Base-by-base conservation (phyloP, 30 jellyfish, hydroid and myxozoan species). In the Mastigias papua region DNA sequence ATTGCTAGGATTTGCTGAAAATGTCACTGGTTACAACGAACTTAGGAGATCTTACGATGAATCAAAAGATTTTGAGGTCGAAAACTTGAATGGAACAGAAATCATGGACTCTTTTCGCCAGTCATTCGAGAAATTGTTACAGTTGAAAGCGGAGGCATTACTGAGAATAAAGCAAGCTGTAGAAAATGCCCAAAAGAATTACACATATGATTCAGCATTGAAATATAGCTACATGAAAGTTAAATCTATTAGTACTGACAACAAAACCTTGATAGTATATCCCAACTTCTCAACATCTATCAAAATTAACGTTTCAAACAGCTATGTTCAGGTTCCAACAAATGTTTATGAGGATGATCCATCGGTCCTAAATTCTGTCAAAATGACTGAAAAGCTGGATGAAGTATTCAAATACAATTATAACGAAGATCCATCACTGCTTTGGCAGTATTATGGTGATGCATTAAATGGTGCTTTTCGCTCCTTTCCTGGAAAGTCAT, bases 251-350 rank as follows among this genome's bases (percentile, higher is more conserved):
- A 57, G 64, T 25, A 73, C 90, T 2, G 88, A 86, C 50, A 78
- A 80, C 27, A 46, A 78, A 7, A 63, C 87, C 0, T 78, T 89
- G 22, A 86, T 34, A 1, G 11, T 87, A 34, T 70, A 72, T 51
- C 82, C 88, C 1, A 31, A 63, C 5, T 94, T 84, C 70, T 90
- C 99, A 13, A 69, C 89, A 21, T 34, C 85, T 0, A 69, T 89
- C 28, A 32, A 63, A 49, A 81, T 94, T 31, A 85, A 94, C 80
- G 51, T 57, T 34, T 64, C 90, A 17, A 68, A 87, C 84, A 89
- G 97, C 87, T 94, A 61, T 69, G 88, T 94, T 32, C 99, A 94
- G 35, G 96, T 94, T 1, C 99, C 99, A 34, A 94, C 99, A 0
- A 90, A 94, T 51, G 84, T 94, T 42, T 94, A 76, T 81, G 79